These are phyloP conservation scores for Protosalanx chinensis DNA, from an alignment of 2,797 vertebrate species.

Conservation along the genomic window DNA sequence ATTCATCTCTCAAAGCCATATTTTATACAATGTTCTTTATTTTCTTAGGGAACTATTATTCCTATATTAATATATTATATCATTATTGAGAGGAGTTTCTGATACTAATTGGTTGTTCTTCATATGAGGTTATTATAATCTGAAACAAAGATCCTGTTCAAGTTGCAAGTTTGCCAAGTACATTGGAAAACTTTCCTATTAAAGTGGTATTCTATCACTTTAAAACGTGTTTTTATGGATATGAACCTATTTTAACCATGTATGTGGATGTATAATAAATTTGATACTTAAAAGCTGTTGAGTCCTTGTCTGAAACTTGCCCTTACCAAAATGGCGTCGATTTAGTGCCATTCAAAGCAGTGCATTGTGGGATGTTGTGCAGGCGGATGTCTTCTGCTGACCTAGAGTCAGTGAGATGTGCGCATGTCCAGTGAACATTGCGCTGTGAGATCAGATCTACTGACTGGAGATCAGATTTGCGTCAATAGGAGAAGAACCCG, in stretches of 20 bases:
- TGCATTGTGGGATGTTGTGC: conserved; percentile 43
- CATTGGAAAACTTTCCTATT: background rate
- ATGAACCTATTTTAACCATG: background rate
- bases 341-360: background rate
- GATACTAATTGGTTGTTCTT: too few species aligned
- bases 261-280: background rate
- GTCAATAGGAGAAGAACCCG: conserved; percentile 17
- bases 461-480: conserved; percentile 22
- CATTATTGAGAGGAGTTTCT: too few species aligned
- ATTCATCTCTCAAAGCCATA: too few species aligned
- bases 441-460: background rate
- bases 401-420: conserved; percentile 27
- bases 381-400: background rate
- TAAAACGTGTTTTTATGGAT: background rate
- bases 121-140: too few species aligned
- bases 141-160: too few species aligned
- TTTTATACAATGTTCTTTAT: too few species aligned
- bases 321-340: conserved; percentile 41
- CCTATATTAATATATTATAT: too few species aligned
- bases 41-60: too few species aligned
- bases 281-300: background rate
- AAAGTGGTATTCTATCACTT: background rate
- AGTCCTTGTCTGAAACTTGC: background rate
- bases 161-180: too few species aligned
- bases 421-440: background rate